Percentiles rank a stretch among this genome's conserved stretches.
Conservation (phyloP, 2,888 invertebrate genomes). For the Drosophila yooni region DNA sequence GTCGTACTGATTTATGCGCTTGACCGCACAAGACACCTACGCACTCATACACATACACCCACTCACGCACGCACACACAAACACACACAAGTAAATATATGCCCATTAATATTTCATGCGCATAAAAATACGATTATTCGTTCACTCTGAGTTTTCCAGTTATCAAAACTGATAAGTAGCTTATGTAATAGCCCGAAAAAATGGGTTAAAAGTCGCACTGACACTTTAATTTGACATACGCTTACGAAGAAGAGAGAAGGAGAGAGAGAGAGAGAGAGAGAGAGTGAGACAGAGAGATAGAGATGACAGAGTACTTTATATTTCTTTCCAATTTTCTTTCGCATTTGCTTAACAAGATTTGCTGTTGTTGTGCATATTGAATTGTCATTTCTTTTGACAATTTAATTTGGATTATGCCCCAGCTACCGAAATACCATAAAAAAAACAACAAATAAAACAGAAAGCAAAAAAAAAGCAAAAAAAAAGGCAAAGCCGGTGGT, state of each 20-base stretch:
- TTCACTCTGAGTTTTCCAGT: conserved; percentile 52
- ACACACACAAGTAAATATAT: conserved; percentile 16
- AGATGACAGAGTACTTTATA: conserved; percentile 71
- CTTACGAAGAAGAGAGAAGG: conserved; percentile 12
- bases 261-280: background rate
- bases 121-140: conserved; percentile 24
- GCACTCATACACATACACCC: conserved; percentile 39
- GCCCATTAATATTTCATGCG: conserved; percentile 66
- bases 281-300: conserved; percentile 3
- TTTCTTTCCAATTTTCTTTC: conserved; percentile 63
- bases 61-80: background rate
- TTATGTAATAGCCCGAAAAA: conserved; percentile 71
- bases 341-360: conserved; percentile 76
- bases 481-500: conserved; percentile 1
- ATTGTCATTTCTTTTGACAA: conserved; percentile 81
- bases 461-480: conserved; percentile 15
- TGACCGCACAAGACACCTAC: conserved; percentile 74
- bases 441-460: conserved; percentile 17
- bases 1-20: conserved; percentile 76
- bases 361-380: conserved; percentile 64
- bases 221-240: conserved; percentile 79
- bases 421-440: conserved; percentile 62
- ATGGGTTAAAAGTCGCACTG: conserved; percentile 77
- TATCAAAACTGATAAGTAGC: conserved; percentile 80
- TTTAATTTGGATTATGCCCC: conserved; percentile 78